phyloP scores from a whole-genome alignment of 2,113 vertebrate genomes.

The Sturnus vulgaris region DNA sequence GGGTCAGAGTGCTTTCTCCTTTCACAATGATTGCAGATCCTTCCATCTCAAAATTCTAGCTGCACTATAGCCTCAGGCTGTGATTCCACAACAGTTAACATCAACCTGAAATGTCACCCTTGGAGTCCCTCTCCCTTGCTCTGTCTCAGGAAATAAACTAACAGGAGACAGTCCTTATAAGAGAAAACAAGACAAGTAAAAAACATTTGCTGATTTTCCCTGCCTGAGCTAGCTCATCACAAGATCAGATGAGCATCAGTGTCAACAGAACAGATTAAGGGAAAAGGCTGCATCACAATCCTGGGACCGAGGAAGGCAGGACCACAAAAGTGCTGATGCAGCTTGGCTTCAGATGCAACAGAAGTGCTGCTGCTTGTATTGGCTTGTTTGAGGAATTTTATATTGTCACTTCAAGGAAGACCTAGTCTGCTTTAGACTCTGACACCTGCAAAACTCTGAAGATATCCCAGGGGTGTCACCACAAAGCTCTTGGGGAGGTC shows the following conservation, averaged over 20 bases:
- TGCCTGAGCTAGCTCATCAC: not conserved
- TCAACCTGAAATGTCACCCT: conserved; percentile 4
- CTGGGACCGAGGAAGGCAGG: not conserved
- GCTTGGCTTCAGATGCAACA: not conserved
- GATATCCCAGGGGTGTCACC: not conserved
- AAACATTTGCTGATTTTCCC: not conserved
- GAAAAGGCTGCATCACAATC: not conserved
- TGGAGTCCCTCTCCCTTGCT: not conserved
- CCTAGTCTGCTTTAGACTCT: not conserved
- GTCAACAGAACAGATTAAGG: not conserved
- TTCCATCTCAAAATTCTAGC: conserved; percentile 22
- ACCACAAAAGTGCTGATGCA: not conserved
- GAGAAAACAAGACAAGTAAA: not conserved
- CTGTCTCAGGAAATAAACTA: not conserved
- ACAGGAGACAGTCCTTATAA: not conserved
- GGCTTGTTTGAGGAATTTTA: not conserved
- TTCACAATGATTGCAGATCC: accelerated
- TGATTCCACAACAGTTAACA: not conserved
- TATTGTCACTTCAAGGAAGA: not conserved
- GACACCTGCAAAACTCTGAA: not conserved
- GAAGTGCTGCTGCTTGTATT: not conserved
- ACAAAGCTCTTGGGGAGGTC: not conserved
- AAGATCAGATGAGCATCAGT: not conserved
- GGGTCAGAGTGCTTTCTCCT: not conserved
- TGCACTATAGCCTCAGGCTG: not conserved